Evolutionary conservation across 2,113 vertebrate genomes (phyloP).

Genomic region (Fulica atra): DNA sequence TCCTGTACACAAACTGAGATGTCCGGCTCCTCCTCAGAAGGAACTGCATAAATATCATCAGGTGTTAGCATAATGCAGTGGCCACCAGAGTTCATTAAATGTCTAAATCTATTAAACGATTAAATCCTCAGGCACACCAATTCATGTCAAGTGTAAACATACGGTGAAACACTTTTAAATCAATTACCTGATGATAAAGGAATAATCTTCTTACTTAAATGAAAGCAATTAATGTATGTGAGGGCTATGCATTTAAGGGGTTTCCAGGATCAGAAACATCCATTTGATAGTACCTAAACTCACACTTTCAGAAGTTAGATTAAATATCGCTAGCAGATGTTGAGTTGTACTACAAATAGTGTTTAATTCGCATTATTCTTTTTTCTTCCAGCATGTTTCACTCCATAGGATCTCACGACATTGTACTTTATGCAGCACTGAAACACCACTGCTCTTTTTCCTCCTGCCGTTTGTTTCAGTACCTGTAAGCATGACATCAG

Average conservation of each 20-base stretch:
- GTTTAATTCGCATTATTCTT: not conserved
- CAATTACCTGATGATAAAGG: conserved; percentile 69
- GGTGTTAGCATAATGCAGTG: not conserved
- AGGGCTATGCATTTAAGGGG: conserved; percentile 62
- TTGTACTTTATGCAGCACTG: not conserved
- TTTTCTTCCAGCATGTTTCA: not conserved
- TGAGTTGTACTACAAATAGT: not conserved
- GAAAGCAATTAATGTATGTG: conserved; percentile 66
- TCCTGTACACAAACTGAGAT: not conserved
- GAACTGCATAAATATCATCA: not conserved
- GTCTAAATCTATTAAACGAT: conserved; percentile 56
- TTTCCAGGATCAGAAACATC: conserved; percentile 62
- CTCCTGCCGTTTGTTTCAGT: not conserved
- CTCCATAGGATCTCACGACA: not conserved
- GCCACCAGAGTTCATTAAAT: conserved; percentile 51
- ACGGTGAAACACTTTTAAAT: conserved; percentile 67
- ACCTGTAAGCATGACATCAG: fast-evolving
- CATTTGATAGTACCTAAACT: conserved; percentile 43
- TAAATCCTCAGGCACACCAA: conserved; percentile 40
- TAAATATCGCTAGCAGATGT: not conserved
- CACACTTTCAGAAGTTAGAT: conserved; percentile 64
- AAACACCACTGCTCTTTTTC: not conserved
- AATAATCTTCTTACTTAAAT: conserved; percentile 73
- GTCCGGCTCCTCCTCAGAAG: not conserved
- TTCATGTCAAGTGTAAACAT: conserved; percentile 57